These are phyloP conservation scores for Orycteropus afer DNA, from an alignment of 2,113 vertebrate genomes.

Conservation along the genomic window DNA sequence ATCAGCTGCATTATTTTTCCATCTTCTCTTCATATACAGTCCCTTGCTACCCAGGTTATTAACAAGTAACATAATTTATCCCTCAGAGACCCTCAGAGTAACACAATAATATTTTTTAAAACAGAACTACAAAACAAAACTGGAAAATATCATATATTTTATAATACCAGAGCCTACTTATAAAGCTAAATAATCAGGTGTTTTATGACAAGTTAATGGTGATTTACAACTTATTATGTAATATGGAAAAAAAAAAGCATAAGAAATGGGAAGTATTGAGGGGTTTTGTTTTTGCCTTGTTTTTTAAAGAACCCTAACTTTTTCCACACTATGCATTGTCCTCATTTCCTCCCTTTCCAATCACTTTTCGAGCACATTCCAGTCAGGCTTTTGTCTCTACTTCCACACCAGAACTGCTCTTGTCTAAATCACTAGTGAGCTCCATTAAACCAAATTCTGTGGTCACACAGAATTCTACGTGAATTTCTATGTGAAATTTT, in stretches of 20 bases:
- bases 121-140: constrained; percentile 67
- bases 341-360: neutral
- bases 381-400: neutral
- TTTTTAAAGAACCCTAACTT: constrained; percentile 28
- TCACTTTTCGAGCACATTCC: constrained; percentile 6
- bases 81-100: constrained; percentile 69
- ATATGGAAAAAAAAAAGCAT: neutral
- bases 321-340: neutral
- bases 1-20: constrained; percentile 78
- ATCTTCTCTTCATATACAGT: constrained; percentile 72
- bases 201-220: constrained; percentile 48
- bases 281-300: neutral
- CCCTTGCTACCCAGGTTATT: constrained; percentile 75
- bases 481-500: neutral
- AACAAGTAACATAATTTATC: constrained; percentile 83
- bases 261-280: neutral
- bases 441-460: constrained; percentile 13
- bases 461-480: neutral
- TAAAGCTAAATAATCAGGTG: constrained; percentile 40
- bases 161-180: constrained; percentile 32
- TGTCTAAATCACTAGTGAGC: neutral
- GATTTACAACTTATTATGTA: constrained; percentile 48
- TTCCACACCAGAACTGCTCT: neutral
- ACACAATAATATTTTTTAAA: constrained; percentile 74
- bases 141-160: constrained; percentile 52